Conservation (phyloP, 1,140 invertebrate species). For the Cataglyphis hispanica region DNA sequence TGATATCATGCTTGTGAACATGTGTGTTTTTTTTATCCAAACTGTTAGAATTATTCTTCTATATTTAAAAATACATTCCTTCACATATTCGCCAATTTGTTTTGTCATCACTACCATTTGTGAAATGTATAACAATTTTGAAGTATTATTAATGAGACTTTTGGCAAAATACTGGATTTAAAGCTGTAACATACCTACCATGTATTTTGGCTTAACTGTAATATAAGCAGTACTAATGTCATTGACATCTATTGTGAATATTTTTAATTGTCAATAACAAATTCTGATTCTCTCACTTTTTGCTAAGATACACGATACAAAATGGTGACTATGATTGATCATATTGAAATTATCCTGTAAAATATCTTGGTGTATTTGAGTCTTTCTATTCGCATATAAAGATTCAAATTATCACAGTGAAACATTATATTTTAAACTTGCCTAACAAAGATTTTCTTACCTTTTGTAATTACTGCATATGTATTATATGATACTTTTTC, state of each 20-base stretch:
- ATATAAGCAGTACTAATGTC: slow-evolving; percentile 38
- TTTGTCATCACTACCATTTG: slow-evolving; percentile 69
- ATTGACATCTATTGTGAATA: slow-evolving; percentile 33
- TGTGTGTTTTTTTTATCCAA: slow-evolving; percentile 56
- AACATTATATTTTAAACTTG: slow-evolving; percentile 27
- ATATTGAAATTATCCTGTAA: background rate
- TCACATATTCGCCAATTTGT: slow-evolving; percentile 65
- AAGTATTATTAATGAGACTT: slow-evolving; percentile 65
- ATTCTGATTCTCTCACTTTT: background rate
- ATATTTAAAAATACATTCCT: slow-evolving; percentile 75
- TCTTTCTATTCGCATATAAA: slow-evolving; percentile 8
- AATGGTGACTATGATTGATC: background rate
- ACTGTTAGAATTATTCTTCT: slow-evolving; percentile 61
- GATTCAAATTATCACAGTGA: background rate
- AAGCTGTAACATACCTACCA: slow-evolving; percentile 6
- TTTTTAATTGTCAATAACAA: slow-evolving; percentile 43
- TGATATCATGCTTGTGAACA: slow-evolving; percentile 69
- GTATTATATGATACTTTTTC: background rate
- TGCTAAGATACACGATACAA: background rate
- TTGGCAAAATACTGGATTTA: slow-evolving; percentile 16
- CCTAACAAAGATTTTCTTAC: slow-evolving; percentile 22
- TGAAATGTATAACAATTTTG: slow-evolving; percentile 75
- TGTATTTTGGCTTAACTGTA: slow-evolving; percentile 17
- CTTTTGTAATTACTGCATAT: background rate
- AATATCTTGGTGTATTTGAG: background rate